A percentile compares a stretch with the other conserved stretches of the same genome.
phyloP scores from a whole-genome alignment of 2,888 invertebrate species.

The Tiliacea aurago region DNA sequence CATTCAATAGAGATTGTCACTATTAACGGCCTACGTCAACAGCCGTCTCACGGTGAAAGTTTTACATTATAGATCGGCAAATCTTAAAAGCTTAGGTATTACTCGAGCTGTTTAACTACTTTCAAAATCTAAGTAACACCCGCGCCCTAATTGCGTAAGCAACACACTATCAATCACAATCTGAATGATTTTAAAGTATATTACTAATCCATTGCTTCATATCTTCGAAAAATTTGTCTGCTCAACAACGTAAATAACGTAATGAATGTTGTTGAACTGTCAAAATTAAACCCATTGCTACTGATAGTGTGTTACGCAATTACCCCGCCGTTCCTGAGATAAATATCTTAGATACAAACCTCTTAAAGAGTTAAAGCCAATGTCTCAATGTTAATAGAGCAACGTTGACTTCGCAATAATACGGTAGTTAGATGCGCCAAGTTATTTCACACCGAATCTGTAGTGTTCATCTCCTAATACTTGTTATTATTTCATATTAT shows the following conservation, averaged over 20 bases:
- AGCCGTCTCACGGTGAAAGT: background rate
- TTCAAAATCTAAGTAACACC: background rate
- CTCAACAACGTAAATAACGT: no score
- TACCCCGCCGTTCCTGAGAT: background rate
- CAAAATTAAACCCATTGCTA: no score
- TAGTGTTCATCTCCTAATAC: conserved; percentile 50
- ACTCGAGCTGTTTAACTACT: background rate
- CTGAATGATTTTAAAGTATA: no score
- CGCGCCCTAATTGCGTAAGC: no score
- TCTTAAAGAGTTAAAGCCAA: conserved; percentile 39
- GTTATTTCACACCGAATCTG: conserved; percentile 52
- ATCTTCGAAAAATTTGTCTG: no score
- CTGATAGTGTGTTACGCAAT: no score
- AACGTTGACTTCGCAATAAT: conserved; percentile 42
- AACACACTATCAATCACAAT: no score
- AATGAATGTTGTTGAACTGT: no score
- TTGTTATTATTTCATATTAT: conserved; percentile 54
- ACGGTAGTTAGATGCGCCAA: conserved; percentile 47
- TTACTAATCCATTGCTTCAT: no score
- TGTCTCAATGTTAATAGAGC: conserved; percentile 36
- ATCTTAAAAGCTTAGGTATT: background rate
- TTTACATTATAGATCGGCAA: background rate
- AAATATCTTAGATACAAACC: conserved; percentile 21
- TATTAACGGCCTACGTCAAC: background rate
- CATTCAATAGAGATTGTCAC: no score